Conservation (phyloP, 2,113 vertebrate species). For the Macquaria australasica region DNA sequence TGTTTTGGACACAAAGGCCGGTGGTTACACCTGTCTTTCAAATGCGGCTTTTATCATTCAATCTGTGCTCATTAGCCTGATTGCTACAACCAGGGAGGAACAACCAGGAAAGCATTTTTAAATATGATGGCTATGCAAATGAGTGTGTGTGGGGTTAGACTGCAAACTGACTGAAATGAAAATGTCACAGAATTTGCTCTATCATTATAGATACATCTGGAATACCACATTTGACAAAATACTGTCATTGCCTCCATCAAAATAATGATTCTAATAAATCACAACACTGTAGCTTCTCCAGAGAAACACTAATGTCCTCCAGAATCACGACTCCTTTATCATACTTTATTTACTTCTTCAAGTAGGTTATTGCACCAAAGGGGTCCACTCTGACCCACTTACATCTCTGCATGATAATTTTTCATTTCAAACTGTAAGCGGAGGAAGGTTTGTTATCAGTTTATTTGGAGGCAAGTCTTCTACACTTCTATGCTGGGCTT, state of each 20-base stretch:
- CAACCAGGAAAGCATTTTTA: slow-evolving; percentile 14
- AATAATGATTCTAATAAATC: slow-evolving; percentile 54
- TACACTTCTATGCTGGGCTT: slow-evolving; percentile 18
- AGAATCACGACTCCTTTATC: slow-evolving; percentile 44
- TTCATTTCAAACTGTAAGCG: slow-evolving; percentile 38
- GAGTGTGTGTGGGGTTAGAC: slow-evolving; percentile 4
- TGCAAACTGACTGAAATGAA: slow-evolving; percentile 24
- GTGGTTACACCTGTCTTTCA: slow-evolving; percentile 22
- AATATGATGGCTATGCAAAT: slow-evolving; percentile 42
- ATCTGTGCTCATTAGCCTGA: slow-evolving; percentile 56
- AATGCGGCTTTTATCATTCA: slow-evolving; percentile 44
- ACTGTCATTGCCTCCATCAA: slow-evolving; percentile 27
- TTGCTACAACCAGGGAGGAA: slow-evolving; percentile 21
- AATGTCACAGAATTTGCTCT: slow-evolving; percentile 11
- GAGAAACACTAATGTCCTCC: slow-evolving; percentile 39
- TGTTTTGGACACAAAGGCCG: slow-evolving; percentile 19
- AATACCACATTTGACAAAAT: slow-evolving; percentile 36
- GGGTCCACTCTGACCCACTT: slow-evolving; percentile 70
- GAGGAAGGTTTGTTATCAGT: slow-evolving; percentile 30
- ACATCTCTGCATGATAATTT: slow-evolving; percentile 44
- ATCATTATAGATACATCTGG: slow-evolving; percentile 33
- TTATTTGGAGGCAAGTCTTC: slow-evolving; percentile 40
- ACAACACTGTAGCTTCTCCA: slow-evolving; percentile 15
- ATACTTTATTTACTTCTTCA: slow-evolving; percentile 61
- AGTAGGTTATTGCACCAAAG: slow-evolving; percentile 65